Conservation (phyloP, 2,797 vertebrate genomes). For the Echeneis naucrates region DNA sequence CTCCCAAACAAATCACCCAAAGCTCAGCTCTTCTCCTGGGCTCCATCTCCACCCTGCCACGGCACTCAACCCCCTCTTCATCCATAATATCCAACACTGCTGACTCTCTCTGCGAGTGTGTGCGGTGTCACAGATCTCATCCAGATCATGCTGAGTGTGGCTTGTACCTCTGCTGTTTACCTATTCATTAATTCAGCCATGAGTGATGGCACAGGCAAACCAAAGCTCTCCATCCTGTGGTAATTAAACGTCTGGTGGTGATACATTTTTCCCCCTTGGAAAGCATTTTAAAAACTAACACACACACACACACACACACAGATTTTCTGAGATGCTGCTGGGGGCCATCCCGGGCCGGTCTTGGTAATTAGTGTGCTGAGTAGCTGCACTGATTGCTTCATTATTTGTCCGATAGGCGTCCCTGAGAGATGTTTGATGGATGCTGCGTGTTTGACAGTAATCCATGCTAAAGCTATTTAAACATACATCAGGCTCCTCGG, state of each 20-base stretch:
- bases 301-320: slow-evolving; percentile 26
- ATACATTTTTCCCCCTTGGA: slow-evolving; percentile 54
- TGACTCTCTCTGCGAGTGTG: slow-evolving; percentile 35
- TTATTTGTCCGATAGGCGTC: slow-evolving; percentile 76
- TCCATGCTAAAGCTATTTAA: slow-evolving; percentile 53
- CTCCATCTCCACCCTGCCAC: slow-evolving; percentile 24
- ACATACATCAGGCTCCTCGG: background rate
- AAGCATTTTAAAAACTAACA: slow-evolving; percentile 41
- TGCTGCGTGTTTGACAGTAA: slow-evolving; percentile 66
- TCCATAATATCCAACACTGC: slow-evolving; percentile 56
- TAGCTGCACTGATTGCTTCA: slow-evolving; percentile 81
- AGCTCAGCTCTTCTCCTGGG: slow-evolving; percentile 17
- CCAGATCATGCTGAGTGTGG: slow-evolving; percentile 38
- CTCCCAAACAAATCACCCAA: slow-evolving; percentile 34
- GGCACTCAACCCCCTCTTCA: slow-evolving; percentile 29
- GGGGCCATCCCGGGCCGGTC: slow-evolving; percentile 49
- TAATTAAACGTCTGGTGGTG: slow-evolving; percentile 75
- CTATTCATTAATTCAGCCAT: slow-evolving; percentile 75
- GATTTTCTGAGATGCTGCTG: slow-evolving; percentile 19
- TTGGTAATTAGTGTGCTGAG: slow-evolving; percentile 77
- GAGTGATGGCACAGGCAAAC: slow-evolving; percentile 64
- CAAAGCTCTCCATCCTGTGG: slow-evolving; percentile 63
- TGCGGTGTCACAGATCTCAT: slow-evolving; percentile 43
- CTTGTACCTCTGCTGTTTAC: slow-evolving; percentile 67
- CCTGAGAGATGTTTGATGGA: slow-evolving; percentile 69